Evolutionary conservation across 1,140 invertebrate species (phyloP).

Genomic region (Papilio machaon): DNA sequence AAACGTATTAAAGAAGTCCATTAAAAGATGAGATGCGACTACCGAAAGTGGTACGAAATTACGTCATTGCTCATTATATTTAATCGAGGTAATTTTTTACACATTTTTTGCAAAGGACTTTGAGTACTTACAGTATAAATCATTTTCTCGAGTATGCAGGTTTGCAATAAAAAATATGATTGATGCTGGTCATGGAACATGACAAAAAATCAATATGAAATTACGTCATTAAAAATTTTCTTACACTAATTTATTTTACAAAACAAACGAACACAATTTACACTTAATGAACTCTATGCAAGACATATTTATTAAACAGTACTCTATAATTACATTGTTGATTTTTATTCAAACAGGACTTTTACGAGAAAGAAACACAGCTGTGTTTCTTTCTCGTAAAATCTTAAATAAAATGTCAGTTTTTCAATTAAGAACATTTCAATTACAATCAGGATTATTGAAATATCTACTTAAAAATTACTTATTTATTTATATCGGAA

Average conservation of each 20-base stretch:
- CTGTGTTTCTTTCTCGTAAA: too few species aligned
- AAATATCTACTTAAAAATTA: too few species aligned
- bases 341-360: neutral
- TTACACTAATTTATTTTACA: conserved; percentile 19
- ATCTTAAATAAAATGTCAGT: too few species aligned
- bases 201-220: conserved; percentile 21
- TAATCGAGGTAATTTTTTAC: conserved; percentile 74
- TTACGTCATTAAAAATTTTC: conserved; percentile 31
- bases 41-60: conserved; percentile 54
- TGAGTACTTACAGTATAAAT: conserved; percentile 68
- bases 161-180: conserved; percentile 69
- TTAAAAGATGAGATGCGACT: conserved; percentile 50
- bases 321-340: conserved; percentile 17
- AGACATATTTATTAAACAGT: neutral
- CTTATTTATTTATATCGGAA: too few species aligned
- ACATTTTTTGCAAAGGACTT: conserved; percentile 69
- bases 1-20: conserved; percentile 41
- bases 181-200: conserved; percentile 57
- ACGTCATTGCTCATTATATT: conserved; percentile 68
- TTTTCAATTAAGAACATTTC: too few species aligned
- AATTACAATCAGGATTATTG: too few species aligned
- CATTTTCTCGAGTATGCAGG: conserved; percentile 64
- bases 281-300: neutral
- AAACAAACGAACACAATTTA: conserved; percentile 2
- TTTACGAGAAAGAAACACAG: too few species aligned